Base-by-base conservation (phyloP, 2,888 invertebrate genomes). In the Masnerella sp. region DNA sequence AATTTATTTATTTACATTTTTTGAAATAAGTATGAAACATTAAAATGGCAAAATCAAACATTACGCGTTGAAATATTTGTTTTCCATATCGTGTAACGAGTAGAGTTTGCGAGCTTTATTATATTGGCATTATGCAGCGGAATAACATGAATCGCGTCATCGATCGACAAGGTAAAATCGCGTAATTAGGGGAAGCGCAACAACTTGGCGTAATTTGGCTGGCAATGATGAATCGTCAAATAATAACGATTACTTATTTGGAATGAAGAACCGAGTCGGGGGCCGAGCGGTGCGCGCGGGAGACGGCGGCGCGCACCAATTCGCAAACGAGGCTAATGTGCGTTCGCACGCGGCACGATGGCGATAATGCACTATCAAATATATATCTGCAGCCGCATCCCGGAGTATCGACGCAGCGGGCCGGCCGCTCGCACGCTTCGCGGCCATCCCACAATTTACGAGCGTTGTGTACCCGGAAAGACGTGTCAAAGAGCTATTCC, bases 371-470 rank as follows among this genome's bases (percentile, higher is more conserved):
- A 56, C 65, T 56, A 54, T 56, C 47, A 43, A 65, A 65, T 38
- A 56, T 52, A 42, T 43, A 54, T 45, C 52, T 45, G 45, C 17
- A 28, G 47, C 22, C 14, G 38, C 15, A 38, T 59, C 40, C 34
- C 52, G 25, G 40, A 12, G 52, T 40, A 58, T 52, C 54, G 52
- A 51, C 51, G 38, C 40, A 52, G n/a, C 52, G 38, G n/a, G 56
- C 28, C 25, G 43, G 51, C 38, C 56, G 36, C 32, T 34, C 28
- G 32, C 28, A 64, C 42, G 59, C 43, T 47, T 30, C 14, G 45
- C 17, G 28, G 49, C 47, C 65, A 61, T 36, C 36, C 70, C 74
- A 67, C 69, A 76, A 77, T 76, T 77, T 74, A 61, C 76, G 73
- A 42, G 43, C 61, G 56, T 61, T 69, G 67, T 52, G 30, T 64